Conservation (phyloP, 2,797 vertebrate genomes). For the Rachycentron canadum region DNA sequence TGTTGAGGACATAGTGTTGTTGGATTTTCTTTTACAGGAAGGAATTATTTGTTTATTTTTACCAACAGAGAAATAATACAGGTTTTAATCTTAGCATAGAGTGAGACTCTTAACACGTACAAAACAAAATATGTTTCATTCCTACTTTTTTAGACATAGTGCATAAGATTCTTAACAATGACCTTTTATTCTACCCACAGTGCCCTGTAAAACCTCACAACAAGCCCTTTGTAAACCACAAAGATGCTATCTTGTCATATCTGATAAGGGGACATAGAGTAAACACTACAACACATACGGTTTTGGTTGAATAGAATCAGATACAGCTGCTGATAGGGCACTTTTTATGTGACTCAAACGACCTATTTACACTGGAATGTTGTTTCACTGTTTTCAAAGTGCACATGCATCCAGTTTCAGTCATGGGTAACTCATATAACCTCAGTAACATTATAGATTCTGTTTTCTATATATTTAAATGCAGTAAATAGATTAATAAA, state of each 20-base stretch:
- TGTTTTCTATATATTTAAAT: neutral
- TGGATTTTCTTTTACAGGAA: neutral
- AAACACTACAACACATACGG: constrained; percentile 34
- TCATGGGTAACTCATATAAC: neutral
- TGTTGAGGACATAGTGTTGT: constrained; percentile 13
- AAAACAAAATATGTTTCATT: neutral
- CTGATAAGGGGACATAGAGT: constrained; percentile 32
- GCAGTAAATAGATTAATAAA: neutral
- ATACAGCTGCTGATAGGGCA: constrained; percentile 11
- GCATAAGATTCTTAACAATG: constrained; percentile 21
- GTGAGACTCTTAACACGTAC: neutral
- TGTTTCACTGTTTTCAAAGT: neutral
- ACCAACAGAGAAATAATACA: constrained; percentile 3
- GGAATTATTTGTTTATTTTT: constrained; percentile 18
- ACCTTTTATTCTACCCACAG: constrained; percentile 22
- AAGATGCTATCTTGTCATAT: constrained; percentile 38
- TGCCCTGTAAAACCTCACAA: neutral
- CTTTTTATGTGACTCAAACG: neutral
- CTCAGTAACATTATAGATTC: neutral
- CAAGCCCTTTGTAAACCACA: constrained; percentile 33
- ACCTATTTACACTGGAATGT: constrained; percentile 13
- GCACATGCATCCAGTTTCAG: neutral
- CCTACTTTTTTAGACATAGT: neutral
- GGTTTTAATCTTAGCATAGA: neutral
- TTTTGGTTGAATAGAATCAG: constrained; percentile 19